A percentile compares a stretch with the other conserved stretches of the same genome.
Conservation (phyloP, 2,797 vertebrate genomes). For the Myotis planiceps region DNA sequence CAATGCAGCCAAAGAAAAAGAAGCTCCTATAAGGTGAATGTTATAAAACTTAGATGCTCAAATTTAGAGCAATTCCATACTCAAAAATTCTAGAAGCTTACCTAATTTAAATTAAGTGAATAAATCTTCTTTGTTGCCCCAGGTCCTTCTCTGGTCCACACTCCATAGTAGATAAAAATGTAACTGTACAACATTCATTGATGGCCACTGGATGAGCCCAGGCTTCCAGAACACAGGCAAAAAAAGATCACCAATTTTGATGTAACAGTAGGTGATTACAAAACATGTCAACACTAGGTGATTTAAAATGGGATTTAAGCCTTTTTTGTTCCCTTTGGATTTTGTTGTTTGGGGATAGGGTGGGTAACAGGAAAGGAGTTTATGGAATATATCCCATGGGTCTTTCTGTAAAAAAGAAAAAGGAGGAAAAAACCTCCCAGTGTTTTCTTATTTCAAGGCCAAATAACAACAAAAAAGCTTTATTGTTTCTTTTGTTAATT, state of each 20-base stretch:
- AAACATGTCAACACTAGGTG: background rate
- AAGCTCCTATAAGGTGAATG: background rate
- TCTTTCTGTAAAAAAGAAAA: constrained; percentile 71
- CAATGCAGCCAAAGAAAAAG: background rate
- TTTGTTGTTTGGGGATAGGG: constrained; percentile 9
- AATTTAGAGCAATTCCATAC: background rate
- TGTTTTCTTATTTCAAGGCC: constrained; percentile 79
- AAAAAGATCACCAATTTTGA: constrained; percentile 23
- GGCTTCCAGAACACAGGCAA: background rate
- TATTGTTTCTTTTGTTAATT: constrained; percentile 81
- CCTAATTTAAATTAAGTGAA: constrained; percentile 27
- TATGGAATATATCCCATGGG: constrained; percentile 63
- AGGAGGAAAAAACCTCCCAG: constrained; percentile 64
- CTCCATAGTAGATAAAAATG: background rate
- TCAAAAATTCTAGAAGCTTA: background rate
- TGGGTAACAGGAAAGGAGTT: constrained; percentile 68
- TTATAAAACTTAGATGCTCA: background rate
- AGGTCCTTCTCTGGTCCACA: background rate
- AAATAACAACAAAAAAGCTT: constrained; percentile 80
- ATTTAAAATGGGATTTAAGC: background rate
- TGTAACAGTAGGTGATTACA: background rate
- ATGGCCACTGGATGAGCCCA: background rate
- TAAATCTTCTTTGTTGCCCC: background rate
- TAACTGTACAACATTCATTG: background rate
- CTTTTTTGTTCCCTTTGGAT: background rate